Percentiles rank a stretch among this genome's conserved stretches.
phyloP scores from a whole-genome alignment of 2,113 vertebrate species.

The Alaudala cheleensis region DNA sequence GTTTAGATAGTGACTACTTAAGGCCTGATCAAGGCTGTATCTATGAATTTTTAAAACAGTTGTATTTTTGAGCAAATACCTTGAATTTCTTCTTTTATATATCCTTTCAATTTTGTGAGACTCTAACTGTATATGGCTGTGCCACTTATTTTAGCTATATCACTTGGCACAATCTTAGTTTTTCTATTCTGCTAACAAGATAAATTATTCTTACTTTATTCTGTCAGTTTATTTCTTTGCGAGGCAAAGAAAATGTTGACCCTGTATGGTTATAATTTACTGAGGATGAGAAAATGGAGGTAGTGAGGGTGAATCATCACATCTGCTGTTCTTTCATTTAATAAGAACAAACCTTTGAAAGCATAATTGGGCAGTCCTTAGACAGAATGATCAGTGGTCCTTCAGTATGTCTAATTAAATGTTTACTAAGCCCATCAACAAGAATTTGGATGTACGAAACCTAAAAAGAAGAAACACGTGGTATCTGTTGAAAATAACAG shows the following conservation, averaged over 20 bases:
- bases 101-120: not conserved
- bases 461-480: not conserved
- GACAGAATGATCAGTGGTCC: slow-evolving; percentile 14
- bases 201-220: not conserved
- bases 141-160: not conserved
- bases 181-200: not conserved
- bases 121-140: not conserved
- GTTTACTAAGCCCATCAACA: slow-evolving; percentile 18
- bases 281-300: not conserved
- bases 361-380: not conserved
- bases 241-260: not conserved
- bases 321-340: slow-evolving; percentile 6
- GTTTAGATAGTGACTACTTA: not conserved
- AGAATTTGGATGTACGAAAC: not conserved
- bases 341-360: slow-evolving; percentile 26
- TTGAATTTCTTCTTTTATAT: not conserved
- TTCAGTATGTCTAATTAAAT: slow-evolving; percentile 3
- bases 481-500: not conserved
- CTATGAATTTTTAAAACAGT: not conserved
- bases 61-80: not conserved
- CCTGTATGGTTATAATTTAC: not conserved
- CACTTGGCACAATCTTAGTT: not conserved
- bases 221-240: not conserved
- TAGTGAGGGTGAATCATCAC: slow-evolving; percentile 27
- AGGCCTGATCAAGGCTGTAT: not conserved